phyloP scores from a whole-genome alignment of 2,888 invertebrate genomes.

The Scelioninae gen. 1 region DNA sequence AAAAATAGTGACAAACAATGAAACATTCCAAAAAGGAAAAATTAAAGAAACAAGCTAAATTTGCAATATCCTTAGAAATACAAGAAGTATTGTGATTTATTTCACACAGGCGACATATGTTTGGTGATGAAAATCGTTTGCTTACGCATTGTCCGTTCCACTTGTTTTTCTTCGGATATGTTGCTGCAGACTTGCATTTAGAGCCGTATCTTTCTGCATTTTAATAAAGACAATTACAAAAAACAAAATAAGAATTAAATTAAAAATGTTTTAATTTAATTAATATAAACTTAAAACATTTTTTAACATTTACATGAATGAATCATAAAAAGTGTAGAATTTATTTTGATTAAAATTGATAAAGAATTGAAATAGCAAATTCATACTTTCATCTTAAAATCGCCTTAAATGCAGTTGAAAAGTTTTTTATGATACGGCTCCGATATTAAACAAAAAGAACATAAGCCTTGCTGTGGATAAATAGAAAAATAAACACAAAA shows the following conservation, averaged over 20 bases:
- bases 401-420: neutral
- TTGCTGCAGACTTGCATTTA: constrained; percentile 56
- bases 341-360: too few species aligned
- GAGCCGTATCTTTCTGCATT: constrained; percentile 40
- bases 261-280: too few species aligned
- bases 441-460: constrained; percentile 46
- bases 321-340: too few species aligned
- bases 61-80: constrained; percentile 75
- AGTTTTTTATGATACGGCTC: constrained; percentile 34
- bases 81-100: constrained; percentile 52
- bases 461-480: constrained; percentile 66
- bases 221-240: neutral
- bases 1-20: constrained; percentile 22
- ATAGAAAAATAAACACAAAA: constrained; percentile 83
- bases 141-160: constrained; percentile 42
- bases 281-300: too few species aligned
- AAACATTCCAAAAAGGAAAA: constrained; percentile 19
- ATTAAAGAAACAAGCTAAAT: constrained; percentile 48
- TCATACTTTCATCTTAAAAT: neutral
- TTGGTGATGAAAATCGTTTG: neutral
- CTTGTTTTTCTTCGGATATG: constrained; percentile 75
- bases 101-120: neutral
- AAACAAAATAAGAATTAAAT: too few species aligned
- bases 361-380: too few species aligned
- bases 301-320: too few species aligned